Evolutionary conservation across 2,888 invertebrate genomes (phyloP).

Genomic region (Megastigmus dorsalis): DNA sequence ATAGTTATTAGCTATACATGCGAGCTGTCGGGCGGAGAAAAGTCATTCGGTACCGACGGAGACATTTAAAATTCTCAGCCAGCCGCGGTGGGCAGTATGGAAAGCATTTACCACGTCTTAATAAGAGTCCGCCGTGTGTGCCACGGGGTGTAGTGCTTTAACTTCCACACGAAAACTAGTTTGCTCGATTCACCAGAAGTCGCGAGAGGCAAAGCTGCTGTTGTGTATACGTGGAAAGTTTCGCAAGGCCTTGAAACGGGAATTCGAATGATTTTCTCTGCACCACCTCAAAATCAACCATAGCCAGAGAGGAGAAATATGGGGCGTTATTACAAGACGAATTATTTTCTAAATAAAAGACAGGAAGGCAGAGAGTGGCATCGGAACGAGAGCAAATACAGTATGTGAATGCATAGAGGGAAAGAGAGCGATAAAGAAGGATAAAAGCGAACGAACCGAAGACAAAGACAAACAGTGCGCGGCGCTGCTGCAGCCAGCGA

Average conservation of each 20-base stretch:
- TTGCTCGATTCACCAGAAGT: constrained; percentile 36
- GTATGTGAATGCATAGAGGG: too few species aligned
- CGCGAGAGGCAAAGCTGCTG: too few species aligned
- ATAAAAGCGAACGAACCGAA: too few species aligned
- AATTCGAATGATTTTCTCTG: constrained; percentile 32
- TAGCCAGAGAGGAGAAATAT: neutral
- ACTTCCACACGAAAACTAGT: constrained; percentile 43
- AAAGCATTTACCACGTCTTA: constrained; percentile 41
- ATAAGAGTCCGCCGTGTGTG: too few species aligned
- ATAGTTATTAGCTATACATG: constrained; percentile 3
- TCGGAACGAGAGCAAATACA: too few species aligned
- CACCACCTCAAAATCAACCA: neutral
- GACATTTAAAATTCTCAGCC: constrained; percentile 22
- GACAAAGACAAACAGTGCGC: neutral
- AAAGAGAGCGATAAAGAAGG: too few species aligned
- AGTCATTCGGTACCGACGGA: neutral
- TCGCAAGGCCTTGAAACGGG: constrained; percentile 34
- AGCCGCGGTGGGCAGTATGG: neutral
- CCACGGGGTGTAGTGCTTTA: too few species aligned
- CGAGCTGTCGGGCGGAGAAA: too few species aligned
- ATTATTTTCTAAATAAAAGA: neutral
- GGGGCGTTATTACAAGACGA: neutral
- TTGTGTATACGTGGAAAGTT: constrained; percentile 29
- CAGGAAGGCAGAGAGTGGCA: neutral
- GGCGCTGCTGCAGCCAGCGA: too few species aligned